Percentiles rank a stretch among this genome's conserved stretches.
Conservation (phyloP, 2,113 vertebrate species). For the Ciconia maguari region DNA sequence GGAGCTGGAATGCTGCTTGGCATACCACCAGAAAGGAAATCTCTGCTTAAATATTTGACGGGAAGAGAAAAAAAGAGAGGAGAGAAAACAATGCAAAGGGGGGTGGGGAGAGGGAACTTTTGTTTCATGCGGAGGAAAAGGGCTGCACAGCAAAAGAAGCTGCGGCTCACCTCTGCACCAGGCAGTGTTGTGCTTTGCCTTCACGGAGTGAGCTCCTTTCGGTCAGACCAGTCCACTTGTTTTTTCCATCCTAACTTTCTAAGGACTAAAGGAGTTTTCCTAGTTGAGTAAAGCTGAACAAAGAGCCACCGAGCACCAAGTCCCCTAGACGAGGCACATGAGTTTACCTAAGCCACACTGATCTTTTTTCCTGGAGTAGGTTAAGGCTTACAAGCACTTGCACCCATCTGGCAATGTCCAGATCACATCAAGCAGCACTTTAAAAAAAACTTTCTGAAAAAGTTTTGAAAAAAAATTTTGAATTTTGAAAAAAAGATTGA, state of each 20-base stretch:
- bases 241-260: background rate
- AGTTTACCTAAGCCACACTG: background rate
- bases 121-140: background rate
- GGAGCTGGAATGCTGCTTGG: constrained; percentile 58
- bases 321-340: background rate
- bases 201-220: background rate
- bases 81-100: constrained; percentile 19
- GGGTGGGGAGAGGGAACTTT: background rate
- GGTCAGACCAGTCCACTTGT: background rate
- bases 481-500: background rate
- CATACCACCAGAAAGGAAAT: constrained; percentile 59
- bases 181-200: background rate
- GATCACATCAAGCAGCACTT: background rate
- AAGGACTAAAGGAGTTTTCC: background rate
- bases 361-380: background rate
- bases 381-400: background rate
- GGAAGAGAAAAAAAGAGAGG: constrained; percentile 3
- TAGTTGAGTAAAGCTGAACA: background rate
- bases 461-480: rapidly evolving
- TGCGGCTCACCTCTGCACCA: background rate
- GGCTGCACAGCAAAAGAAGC: background rate
- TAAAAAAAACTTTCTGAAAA: background rate
- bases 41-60: constrained; percentile 55
- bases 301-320: background rate
- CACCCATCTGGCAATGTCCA: background rate